phyloP scores from a whole-genome alignment of 2,797 vertebrate species.

The Pangasius sanitwongsei region DNA sequence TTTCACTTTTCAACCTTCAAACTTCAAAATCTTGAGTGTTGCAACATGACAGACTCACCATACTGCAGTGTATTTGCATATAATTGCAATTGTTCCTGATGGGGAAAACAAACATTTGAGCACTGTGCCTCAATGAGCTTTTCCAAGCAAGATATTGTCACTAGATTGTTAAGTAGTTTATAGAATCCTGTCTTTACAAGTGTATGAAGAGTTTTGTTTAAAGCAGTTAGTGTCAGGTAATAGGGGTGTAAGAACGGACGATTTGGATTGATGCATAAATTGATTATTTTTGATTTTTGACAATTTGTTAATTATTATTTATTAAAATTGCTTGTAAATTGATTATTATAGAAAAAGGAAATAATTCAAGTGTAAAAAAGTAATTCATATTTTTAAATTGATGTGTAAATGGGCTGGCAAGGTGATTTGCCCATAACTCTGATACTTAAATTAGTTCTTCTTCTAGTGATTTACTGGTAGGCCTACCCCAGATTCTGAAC shows the following conservation, averaged over 20 bases:
- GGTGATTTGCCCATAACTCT: neutral
- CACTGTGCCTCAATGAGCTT: neutral
- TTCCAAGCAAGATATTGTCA: neutral
- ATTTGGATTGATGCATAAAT: neutral
- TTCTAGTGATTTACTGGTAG: neutral
- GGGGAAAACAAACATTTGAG: neutral
- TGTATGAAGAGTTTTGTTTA: neutral
- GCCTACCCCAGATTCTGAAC: neutral
- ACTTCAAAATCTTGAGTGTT: neutral
- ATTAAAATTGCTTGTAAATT: neutral
- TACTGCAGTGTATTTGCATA: neutral
- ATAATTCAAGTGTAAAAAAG: neutral
- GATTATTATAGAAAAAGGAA: neutral
- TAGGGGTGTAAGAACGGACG: neutral
- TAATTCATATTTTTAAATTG: neutral
- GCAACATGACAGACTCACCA: neutral
- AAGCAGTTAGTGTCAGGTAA: neutral
- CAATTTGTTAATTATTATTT: neutral
- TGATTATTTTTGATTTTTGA: neutral
- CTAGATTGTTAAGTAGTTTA: neutral
- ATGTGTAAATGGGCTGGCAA: neutral
- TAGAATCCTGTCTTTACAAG: neutral
- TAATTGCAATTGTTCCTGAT: neutral
- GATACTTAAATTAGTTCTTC: neutral
- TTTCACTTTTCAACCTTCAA: neutral